Evolutionary conservation across 2,888 invertebrate genomes (phyloP), one percentile per base, ranked within the genome.

Genomic region (Zaprionus obscuricornis): DNA sequence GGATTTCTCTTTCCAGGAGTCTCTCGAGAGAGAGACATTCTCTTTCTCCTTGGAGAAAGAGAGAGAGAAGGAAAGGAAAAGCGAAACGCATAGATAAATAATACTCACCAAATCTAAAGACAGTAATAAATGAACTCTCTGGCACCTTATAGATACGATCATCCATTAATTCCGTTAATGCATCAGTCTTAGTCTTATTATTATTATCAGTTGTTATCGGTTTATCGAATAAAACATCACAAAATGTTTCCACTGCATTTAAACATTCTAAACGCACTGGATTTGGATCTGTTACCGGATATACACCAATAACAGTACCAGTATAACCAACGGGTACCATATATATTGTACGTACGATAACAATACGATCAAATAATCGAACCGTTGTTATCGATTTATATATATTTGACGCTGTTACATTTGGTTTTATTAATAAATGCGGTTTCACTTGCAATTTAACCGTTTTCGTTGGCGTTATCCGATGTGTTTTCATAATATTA

Each of bases 241-340:
- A 96, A 49, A 94, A 91, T 0, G 91, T 91, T 29, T 94, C 93
- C 0, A 91, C 63, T 87, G 82, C 42, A 91, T 92, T 84, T 91
- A 94, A 20, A 89, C 92, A 68, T 91, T 89, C 42, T 90, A 91
- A 59, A 85, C 93, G 34, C 89, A 92, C 88, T 78, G 92, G 87
- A 85, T 84, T 81, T 17, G 87, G 56, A 87, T 87, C 72, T 79
- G 87, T 70, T 27, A 90, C 73, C 67, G 90, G 88, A 50, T 92
- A 91, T 5, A 94, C 91, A 0, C 93, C 96, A n/a, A 96, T 94
- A 0, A 99, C 91, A 0, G 97, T 98, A 18, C 98, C 99, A 64
- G 93, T 93, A 6, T 93, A 91, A 1, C 97, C 98, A 3, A 95
- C 89, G 0, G 97, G 97, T 10, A 96, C 89, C 1, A 94, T 92